Base-by-base conservation (phyloP, 2,113 vertebrate genomes). In the Grammomys surdaster region DNA sequence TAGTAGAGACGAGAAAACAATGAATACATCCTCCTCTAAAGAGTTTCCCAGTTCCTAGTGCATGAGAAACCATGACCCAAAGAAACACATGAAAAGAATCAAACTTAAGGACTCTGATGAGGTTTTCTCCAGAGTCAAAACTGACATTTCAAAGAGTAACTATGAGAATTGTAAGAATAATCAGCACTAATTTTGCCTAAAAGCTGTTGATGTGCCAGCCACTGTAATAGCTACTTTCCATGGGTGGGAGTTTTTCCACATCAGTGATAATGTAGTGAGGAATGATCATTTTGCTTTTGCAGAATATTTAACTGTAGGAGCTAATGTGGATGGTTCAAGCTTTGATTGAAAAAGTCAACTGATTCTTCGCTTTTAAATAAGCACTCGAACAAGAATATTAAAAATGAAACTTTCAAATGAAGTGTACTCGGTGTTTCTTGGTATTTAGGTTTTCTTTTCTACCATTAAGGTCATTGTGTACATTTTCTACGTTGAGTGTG, bases 291-390 rank as follows among this genome's bases (percentile, higher is more conserved):
- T 84, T 91, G 33, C 73, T 78, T 94, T 51, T 81, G 73, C 91
- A 63, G 65, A 91, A 33, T 93, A 86, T 81, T 89, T 89, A 93
- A 26, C 26, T 48, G 3, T 70, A 58, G 88, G 58, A 70, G 11
- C 88, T 95, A 80, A 56, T 48, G 13, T 63, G 8, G 1, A 16
- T 48, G 31, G 46, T 26, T 31, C 20, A 88, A 90, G 51, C 3
- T 58, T 85, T 48, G 80, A 75, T 40, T 70, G 43, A 90, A 91
- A 85, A 78, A 33, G 46, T 72, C 46, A 95, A 67, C 67, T 54
- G 28, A 56, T 75, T 89, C 20, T 54, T 72, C 84, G 60, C 24
- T 77, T 67, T 93, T 81, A 84, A 95, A 95, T 93, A 75, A 93
- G 76, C 82, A 69, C 14, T 48, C 46, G 69, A 60, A 93, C 70